These are phyloP conservation scores for Artibeus lituratus DNA, from an alignment of 2,797 vertebrate genomes.

Conservation along the genomic window DNA sequence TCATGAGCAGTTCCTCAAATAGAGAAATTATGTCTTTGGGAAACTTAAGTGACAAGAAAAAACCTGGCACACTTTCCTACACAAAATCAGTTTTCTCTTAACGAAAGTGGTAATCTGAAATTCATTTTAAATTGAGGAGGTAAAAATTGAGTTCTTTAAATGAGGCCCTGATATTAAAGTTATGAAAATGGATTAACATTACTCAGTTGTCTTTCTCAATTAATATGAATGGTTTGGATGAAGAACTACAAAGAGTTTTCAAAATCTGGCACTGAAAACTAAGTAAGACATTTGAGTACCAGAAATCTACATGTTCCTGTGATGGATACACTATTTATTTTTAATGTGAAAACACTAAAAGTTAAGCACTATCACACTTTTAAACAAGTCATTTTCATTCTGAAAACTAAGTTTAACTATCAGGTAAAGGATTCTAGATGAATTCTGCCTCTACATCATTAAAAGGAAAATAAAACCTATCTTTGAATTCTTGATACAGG, in stretches of 20 bases:
- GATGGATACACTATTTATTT: not conserved
- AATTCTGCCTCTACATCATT: not conserved
- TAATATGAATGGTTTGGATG: not conserved
- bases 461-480: not conserved
- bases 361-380: not conserved
- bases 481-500: not conserved
- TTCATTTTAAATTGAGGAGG: not conserved
- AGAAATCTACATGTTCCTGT: not conserved
- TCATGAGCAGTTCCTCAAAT: not conserved
- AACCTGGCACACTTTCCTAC: not conserved
- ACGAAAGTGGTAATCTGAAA: not conserved
- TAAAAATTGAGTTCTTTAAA: not conserved
- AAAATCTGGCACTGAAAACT: not conserved
- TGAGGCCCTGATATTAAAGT: not conserved
- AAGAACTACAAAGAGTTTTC: not conserved
- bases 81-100: not conserved
- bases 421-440: not conserved
- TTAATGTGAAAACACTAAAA: not conserved
- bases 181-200: not conserved
- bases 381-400: not conserved
- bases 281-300: not conserved
- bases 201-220: not conserved
- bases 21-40: not conserved
- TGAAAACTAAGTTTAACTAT: not conserved
- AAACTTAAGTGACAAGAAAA: not conserved